Percentiles rank a stretch among this genome's conserved stretches.
Evolutionary conservation across 1,140 invertebrate genomes (phyloP).

Genomic region (Cyclargus thomasi): DNA sequence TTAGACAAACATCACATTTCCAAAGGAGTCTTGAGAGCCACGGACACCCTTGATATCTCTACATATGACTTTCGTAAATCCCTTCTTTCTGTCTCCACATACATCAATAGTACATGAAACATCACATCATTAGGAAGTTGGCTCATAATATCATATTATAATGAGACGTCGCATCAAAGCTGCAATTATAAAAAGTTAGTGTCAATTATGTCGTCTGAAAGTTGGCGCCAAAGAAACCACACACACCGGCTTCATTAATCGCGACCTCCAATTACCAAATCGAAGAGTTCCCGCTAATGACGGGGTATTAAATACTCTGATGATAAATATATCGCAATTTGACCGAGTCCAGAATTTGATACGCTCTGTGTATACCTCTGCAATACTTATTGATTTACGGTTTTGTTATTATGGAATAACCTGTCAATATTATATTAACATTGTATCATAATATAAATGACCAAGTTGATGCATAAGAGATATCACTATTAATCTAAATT

Average conservation of each 20-base stretch:
- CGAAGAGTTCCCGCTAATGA: slow-evolving; percentile 24
- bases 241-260: slow-evolving; percentile 43
- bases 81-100: too few relatives aligned
- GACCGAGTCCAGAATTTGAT: not conserved
- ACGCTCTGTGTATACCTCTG: too few relatives aligned
- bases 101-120: not conserved
- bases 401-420: too few relatives aligned
- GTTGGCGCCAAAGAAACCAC: slow-evolving; percentile 39
- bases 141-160: slow-evolving; percentile 3
- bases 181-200: slow-evolving; percentile 15
- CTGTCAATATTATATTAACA: too few relatives aligned
- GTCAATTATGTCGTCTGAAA: slow-evolving; percentile 17
- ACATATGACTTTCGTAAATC: too few relatives aligned
- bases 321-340: not conserved
- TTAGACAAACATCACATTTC: too few relatives aligned
- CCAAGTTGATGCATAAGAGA: too few relatives aligned
- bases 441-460: too few relatives aligned
- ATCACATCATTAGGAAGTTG: not conserved
- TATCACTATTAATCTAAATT: too few relatives aligned
- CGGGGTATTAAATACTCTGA: not conserved
- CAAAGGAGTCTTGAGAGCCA: too few relatives aligned
- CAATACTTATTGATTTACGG: too few relatives aligned
- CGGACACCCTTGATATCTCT: too few relatives aligned
- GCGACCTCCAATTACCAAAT: slow-evolving; percentile 49
- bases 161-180: not conserved